Conservation (phyloP, 2,797 vertebrate genomes). For the Adrianichthys oophorus region DNA sequence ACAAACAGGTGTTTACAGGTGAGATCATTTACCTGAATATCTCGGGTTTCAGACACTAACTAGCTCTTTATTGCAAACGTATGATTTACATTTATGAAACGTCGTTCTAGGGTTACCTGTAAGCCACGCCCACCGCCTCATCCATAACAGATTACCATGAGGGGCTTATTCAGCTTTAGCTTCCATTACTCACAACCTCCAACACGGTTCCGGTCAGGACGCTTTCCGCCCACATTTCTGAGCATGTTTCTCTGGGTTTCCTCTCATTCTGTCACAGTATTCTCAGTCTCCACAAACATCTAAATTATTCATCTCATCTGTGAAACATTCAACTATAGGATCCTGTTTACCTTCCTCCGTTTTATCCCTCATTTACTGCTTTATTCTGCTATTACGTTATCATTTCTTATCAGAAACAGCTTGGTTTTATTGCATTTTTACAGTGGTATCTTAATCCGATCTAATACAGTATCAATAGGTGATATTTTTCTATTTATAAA, state of each 20-base stretch:
- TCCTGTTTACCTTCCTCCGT: too few species aligned
- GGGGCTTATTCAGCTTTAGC: slow-evolving; percentile 25
- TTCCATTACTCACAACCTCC: slow-evolving; percentile 5
- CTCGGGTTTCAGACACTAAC: too few species aligned
- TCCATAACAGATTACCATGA: slow-evolving; percentile 38
- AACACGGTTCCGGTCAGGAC: slow-evolving; percentile 2
- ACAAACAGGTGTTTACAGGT: too few species aligned
- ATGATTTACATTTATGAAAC: slow-evolving; percentile 2
- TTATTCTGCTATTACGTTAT: too few species aligned
- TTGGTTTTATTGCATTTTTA: too few species aligned
- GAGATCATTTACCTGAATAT: background rate
- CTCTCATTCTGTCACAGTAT: background rate
- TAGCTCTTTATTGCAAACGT: background rate
- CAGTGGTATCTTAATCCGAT: too few species aligned
- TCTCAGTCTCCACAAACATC: background rate
- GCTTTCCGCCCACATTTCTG: slow-evolving; percentile 5
- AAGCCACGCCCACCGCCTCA: slow-evolving; percentile 37
- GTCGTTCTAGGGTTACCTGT: slow-evolving; percentile 30
- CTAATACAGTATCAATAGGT: too few species aligned
- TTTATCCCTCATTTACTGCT: too few species aligned
- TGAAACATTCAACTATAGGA: too few species aligned
- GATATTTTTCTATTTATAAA: background rate
- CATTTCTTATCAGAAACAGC: too few species aligned
- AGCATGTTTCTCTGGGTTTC: background rate
- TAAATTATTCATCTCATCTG: slow-evolving; percentile 18